Evolutionary conservation across 2,888 invertebrate species (phyloP).

Genomic region (Mantis religiosa): DNA sequence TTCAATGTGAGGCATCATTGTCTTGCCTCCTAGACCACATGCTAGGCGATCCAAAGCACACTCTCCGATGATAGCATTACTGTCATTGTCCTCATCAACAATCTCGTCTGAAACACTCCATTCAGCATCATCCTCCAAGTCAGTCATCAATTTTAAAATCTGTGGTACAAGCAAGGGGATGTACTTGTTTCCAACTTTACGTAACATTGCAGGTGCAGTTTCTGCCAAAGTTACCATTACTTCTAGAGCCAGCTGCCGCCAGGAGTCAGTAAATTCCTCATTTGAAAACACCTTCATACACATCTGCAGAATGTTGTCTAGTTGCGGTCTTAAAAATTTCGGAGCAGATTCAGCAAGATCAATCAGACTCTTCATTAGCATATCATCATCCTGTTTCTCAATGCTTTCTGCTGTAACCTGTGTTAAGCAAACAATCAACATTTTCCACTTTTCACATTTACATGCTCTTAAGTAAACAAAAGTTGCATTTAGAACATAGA

Average conservation of each 20-base stretch:
- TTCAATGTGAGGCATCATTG: constrained; percentile 85
- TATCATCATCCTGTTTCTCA: constrained; percentile 81
- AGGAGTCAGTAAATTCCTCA: constrained; percentile 68
- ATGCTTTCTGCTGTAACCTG: constrained; percentile 76
- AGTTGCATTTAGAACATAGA: too few species aligned
- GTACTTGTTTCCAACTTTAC: constrained; percentile 84
- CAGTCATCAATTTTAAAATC: constrained; percentile 91
- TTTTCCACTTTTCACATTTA: too few species aligned
- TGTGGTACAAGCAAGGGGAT: constrained; percentile 76
- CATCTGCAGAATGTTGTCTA: constrained; percentile 80
- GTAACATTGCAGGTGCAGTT: constrained; percentile 93
- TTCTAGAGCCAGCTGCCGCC: constrained; percentile 88
- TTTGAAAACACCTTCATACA: constrained; percentile 79
- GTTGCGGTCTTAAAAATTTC: constrained; percentile 83
- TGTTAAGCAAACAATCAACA: constrained; percentile 28
- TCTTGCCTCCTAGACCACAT: constrained; percentile 93
- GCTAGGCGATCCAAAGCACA: constrained; percentile 94
- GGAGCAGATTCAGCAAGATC: constrained; percentile 92
- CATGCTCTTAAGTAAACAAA: too few species aligned
- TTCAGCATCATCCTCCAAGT: constrained; percentile 85
- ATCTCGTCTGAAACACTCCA: constrained; percentile 86
- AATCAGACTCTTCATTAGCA: constrained; percentile 86
- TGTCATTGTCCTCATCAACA: constrained; percentile 87
- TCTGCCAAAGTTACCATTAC: constrained; percentile 75
- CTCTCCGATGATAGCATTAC: constrained; percentile 93